Percentiles rank a stretch among this genome's conserved stretches.
phyloP scores from a whole-genome alignment of 2,797 vertebrate species.

The Coracias cyanogaster region DNA sequence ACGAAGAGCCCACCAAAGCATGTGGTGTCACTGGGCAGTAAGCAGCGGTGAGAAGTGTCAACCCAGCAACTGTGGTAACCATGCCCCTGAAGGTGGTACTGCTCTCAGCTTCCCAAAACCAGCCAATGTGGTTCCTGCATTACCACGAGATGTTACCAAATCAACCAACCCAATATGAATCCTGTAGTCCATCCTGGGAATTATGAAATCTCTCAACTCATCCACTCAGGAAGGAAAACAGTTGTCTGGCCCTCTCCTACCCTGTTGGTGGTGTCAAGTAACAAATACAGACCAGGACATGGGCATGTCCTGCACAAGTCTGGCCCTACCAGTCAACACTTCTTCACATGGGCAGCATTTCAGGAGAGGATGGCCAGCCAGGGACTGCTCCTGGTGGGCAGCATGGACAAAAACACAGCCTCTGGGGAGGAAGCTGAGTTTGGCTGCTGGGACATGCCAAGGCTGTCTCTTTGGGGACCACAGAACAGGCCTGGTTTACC shows the following conservation, averaged over 20 bases:
- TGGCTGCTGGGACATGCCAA: not conserved
- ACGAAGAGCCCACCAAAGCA: not conserved
- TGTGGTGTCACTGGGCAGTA: not conserved
- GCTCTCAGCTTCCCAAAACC: not conserved
- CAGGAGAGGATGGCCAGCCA: not conserved
- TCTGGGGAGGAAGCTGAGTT: not conserved
- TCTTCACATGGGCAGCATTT: not conserved
- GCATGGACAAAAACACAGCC: not conserved
- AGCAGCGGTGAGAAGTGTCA: not conserved
- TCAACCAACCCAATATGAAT: rapidly evolving
- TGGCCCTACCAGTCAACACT: not conserved
- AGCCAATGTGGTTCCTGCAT: not conserved
- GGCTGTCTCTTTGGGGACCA: not conserved
- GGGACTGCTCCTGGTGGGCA: not conserved
- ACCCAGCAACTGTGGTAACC: not conserved
- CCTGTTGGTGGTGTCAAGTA: not conserved
- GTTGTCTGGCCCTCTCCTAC: not conserved
- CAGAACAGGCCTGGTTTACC: not conserved
- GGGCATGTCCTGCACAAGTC: not conserved
- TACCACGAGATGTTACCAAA: not conserved
- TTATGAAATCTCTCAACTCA: not conserved
- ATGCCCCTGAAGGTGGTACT: not conserved
- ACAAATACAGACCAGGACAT: not conserved
- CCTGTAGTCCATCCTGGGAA: not conserved
- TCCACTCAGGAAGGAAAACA: not conserved